Base-by-base conservation (phyloP, 2,888 invertebrate genomes). In the Tuberolachnus salignus region DNA sequence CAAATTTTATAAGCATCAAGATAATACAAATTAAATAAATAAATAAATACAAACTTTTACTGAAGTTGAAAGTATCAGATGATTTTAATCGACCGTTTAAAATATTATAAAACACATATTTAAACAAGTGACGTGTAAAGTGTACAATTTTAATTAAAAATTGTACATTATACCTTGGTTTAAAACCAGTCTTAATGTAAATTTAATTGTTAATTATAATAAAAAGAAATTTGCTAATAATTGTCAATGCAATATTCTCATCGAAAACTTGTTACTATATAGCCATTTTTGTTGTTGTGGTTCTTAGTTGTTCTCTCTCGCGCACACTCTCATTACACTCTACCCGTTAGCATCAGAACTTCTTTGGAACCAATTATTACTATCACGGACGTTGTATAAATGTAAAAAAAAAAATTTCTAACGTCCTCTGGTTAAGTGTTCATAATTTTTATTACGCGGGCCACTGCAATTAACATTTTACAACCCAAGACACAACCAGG, bases 201-300 rank as follows among this genome's bases (percentile, higher is more conserved):
- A 34, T 73, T n/a, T 3, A 49, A 21, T 61, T 10, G 23, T 34
- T 34, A 44, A 59, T 53, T 23, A 44, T 34, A 74, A 21, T 61
- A 19, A 44, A 55, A 21, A 21, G 21, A 53, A 42, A 19, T 10
- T 14, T 26, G 14, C 42, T n/a, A 4, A n/a, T 10, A 55, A 55
- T 42, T 53, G n/a, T 44, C 44, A 53, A 44, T 21, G 16, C 23
- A 64, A 13, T 23, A 13, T 23, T 44, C 57, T 53, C 44, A 23
- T 44, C 42, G 14, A 44, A 44, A 75, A 57, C 66, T 66, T 26
- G 26, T 75, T 46, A 66, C 55, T 67, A n/a, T n/a, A n/a, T n/a
- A 55, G 53, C 53, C 64, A 74, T 74, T 23, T 67, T 75, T 75
- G 66, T 75, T 75, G 66, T 75, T 75, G 64, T 74, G 66, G 55